Percentiles rank a stretch among this genome's conserved stretches.
These are phyloP conservation scores for Regulus satrapa DNA, from an alignment of 2,113 vertebrate species.

Conservation along the genomic window DNA sequence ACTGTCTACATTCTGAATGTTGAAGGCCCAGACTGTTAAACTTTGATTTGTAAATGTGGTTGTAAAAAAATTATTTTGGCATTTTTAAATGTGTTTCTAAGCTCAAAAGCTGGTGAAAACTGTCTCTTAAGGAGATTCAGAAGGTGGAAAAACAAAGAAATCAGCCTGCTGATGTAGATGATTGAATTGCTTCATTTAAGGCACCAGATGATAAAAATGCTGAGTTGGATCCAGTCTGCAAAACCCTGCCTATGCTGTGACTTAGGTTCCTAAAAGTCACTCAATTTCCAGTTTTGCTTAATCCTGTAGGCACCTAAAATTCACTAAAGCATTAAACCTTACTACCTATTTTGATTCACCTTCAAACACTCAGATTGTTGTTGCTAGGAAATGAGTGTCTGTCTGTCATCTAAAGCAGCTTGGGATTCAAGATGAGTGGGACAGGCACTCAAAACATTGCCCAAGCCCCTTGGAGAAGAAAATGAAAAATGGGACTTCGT, in stretches of 20 bases:
- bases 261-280: neutral
- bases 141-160: neutral
- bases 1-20: neutral
- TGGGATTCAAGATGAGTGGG: neutral
- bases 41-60: neutral
- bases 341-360: neutral
- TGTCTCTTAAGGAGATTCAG: neutral
- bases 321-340: neutral
- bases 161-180: neutral
- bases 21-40: neutral
- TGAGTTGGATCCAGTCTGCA: neutral
- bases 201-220: neutral
- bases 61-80: neutral
- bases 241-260: neutral
- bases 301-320: neutral
- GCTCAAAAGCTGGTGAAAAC: neutral
- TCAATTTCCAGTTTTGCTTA: neutral
- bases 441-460: neutral
- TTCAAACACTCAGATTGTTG: neutral
- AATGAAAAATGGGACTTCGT: neutral
- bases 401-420: slow-evolving; percentile 1
- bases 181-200: neutral
- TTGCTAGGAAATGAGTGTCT: neutral
- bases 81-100: neutral
- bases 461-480: neutral